Conservation (phyloP, 2,797 vertebrate species). For the Fistularia tabacaria region DNA sequence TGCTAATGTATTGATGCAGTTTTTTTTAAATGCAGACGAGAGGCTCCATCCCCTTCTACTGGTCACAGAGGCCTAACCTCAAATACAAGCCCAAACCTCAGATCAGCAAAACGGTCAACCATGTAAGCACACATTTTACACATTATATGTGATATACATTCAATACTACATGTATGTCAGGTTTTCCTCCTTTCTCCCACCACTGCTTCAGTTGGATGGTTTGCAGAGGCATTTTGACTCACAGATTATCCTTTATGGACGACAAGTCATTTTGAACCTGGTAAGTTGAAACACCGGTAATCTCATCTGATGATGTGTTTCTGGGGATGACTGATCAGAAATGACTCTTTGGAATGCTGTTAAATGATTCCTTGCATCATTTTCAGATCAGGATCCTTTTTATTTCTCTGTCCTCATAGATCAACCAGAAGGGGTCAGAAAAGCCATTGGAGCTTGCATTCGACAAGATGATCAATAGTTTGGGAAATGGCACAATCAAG, state of each 20-base stretch:
- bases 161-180: neutral
- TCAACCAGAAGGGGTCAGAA: slow-evolving; percentile 95
- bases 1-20: neutral
- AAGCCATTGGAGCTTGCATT: slow-evolving; percentile 89
- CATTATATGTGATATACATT: neutral
- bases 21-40: slow-evolving; percentile 79
- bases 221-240: slow-evolving; percentile 98
- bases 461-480: slow-evolving; percentile 83
- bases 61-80: slow-evolving; percentile 96
- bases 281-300: slow-evolving; percentile 60
- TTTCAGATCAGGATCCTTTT: neutral
- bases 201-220: slow-evolving; percentile 82
- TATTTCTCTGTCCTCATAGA: slow-evolving; percentile 57
- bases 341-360: neutral
- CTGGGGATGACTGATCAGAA: neutral
- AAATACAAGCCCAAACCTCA: slow-evolving; percentile 95
- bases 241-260: slow-evolving; percentile 92
- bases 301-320: neutral
- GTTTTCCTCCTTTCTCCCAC: neutral
- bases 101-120: slow-evolving; percentile 91
- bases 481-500: slow-evolving; percentile 92
- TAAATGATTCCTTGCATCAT: neutral
- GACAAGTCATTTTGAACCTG: slow-evolving; percentile 92
- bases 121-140: slow-evolving; percentile 71
- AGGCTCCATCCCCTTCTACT: slow-evolving; percentile 95